A percentile compares a stretch with the other conserved stretches of the same genome.
Evolutionary conservation across 2,113 vertebrate genomes (phyloP).

Genomic region (Edolisoma coerulescens): DNA sequence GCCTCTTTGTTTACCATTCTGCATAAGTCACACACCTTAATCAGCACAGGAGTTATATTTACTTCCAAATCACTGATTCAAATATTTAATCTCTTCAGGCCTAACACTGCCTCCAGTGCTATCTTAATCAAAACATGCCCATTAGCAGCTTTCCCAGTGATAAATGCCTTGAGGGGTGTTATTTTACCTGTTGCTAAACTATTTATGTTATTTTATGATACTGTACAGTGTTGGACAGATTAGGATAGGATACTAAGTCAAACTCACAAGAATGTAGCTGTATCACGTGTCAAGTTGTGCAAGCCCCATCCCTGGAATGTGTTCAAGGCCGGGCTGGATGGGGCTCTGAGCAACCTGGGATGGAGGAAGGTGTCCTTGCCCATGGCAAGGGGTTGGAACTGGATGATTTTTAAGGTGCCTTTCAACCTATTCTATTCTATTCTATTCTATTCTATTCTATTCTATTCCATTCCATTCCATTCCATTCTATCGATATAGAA

Average conservation of each 20-base stretch:
- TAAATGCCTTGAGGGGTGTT: neutral
- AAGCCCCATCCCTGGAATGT: neutral
- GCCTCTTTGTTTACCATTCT: slow-evolving; percentile 40
- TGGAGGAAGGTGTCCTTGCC: neutral
- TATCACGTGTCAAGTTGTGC: neutral
- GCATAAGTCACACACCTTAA: slow-evolving; percentile 17
- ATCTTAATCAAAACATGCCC: slow-evolving; percentile 32
- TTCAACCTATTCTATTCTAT: neutral
- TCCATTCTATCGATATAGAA: neutral
- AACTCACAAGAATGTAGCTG: neutral
- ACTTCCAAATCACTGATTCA: slow-evolving; percentile 22
- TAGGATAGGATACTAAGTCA: neutral
- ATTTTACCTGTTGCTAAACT: neutral
- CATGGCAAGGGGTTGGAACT: neutral
- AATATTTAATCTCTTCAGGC: slow-evolving; percentile 43
- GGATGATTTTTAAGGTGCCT: neutral
- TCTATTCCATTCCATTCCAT: neutral
- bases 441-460: neutral
- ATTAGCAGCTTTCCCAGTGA: neutral
- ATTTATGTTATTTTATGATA: neutral
- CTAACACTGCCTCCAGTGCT: neutral
- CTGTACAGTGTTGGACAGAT: neutral
- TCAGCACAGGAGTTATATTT: slow-evolving; percentile 37
- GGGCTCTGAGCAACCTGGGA: neutral
- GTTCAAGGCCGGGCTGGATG: neutral